phyloP scores from a whole-genome alignment of 2,113 vertebrate genomes.

The Pimephales promelas region DNA sequence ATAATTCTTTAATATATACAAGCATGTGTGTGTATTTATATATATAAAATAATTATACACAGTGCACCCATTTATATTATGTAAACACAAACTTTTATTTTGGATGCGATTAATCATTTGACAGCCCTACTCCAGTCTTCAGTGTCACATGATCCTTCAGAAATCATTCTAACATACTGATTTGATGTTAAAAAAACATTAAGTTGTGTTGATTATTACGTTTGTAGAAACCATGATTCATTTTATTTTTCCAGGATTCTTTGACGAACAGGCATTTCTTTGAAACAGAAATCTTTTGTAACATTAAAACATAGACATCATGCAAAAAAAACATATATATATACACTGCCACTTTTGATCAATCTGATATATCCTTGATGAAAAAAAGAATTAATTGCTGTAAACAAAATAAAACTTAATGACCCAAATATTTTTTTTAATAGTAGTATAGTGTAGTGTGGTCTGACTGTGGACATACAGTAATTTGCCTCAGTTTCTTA shows the following conservation, averaged over 20 bases:
- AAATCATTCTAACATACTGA: background rate
- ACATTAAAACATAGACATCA: no score
- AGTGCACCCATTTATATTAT: no score
- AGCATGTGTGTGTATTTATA: no score
- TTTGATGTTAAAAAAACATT: no score
- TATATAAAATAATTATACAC: no score
- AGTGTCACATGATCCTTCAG: background rate
- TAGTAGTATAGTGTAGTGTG: no score
- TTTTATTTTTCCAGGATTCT: background rate
- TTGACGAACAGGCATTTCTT: background rate
- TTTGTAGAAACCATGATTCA: background rate
- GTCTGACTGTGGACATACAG: no score
- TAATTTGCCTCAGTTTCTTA: no score
- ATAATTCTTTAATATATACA: no score
- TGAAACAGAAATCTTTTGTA: background rate
- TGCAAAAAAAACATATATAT: background rate
- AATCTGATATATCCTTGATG: background rate
- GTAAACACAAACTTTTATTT: no score
- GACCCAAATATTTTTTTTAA: background rate
- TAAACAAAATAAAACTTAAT: background rate
- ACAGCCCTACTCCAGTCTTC: background rate
- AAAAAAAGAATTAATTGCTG: background rate
- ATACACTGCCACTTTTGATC: background rate
- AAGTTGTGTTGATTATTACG: background rate
- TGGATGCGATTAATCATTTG: no score